Evolutionary conservation across 2,888 invertebrate species (phyloP).

Genomic region (Trilocha varians): DNA sequence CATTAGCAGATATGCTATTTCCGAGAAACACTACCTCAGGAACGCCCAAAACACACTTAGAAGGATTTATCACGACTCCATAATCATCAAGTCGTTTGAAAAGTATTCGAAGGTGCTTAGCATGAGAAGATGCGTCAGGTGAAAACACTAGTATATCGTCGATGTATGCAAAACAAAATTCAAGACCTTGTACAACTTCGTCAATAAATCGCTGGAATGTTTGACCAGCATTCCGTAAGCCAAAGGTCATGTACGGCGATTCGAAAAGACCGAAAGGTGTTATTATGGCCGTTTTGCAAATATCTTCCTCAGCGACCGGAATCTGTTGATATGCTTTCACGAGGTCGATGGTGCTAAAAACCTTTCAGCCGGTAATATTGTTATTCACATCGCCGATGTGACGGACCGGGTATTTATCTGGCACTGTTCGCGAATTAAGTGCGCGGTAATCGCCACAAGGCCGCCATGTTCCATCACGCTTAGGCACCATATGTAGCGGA

Average conservation of each 20-base stretch:
- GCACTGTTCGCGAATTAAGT: conserved; percentile 22
- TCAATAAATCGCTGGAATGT: conserved; percentile 1
- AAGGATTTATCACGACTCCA: too few relatives aligned
- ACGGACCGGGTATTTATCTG: conserved; percentile 24
- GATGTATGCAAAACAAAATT: too few relatives aligned
- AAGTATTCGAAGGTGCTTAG: too few relatives aligned
- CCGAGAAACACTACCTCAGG: too few relatives aligned
- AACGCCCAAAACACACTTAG: too few relatives aligned
- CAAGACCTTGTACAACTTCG: too few relatives aligned
- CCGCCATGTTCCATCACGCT: conserved; percentile 20
- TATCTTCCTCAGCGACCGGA: background rate
- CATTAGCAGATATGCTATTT: too few relatives aligned
- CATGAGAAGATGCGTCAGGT: too few relatives aligned
- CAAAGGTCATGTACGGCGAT: background rate
- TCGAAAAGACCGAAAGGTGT: conserved; percentile 1
- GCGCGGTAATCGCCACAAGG: conserved; percentile 20
- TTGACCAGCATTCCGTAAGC: too few relatives aligned
- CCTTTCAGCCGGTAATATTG: conserved; percentile 15
- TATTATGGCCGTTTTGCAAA: too few relatives aligned
- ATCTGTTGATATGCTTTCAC: conserved; percentile 17
- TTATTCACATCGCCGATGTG: conserved; percentile 28
- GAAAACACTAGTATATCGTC: too few relatives aligned
- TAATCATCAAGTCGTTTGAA: too few relatives aligned
- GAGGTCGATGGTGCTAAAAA: conserved; percentile 29
- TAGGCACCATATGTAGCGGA: conserved; percentile 25